phyloP scores from a whole-genome alignment of 2,888 invertebrate species.

The Cephonodes hylas region DNA sequence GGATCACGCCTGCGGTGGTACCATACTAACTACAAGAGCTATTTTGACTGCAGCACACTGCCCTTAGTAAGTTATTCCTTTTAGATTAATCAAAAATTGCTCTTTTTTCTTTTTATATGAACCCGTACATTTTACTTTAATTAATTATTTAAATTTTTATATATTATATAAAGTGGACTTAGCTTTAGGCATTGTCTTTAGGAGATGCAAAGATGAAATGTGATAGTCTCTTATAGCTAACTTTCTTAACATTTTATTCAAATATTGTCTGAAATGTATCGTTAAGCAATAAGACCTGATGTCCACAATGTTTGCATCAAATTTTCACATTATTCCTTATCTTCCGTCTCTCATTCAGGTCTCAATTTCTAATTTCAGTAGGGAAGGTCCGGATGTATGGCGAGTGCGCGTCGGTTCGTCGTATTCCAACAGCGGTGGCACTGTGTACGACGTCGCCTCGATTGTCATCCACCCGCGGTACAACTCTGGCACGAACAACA shows the following conservation, averaged over 20 bases:
- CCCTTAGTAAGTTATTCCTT: neutral
- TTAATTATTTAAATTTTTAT: too few relatives aligned
- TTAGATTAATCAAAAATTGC: neutral
- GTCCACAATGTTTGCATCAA: too few relatives aligned
- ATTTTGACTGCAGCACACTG: conserved; percentile 8
- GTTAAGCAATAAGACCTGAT: too few relatives aligned
- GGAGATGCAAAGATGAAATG: too few relatives aligned
- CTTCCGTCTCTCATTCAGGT: neutral
- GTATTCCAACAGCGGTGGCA: conserved; percentile 31
- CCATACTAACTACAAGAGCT: neutral
- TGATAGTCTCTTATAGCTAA: too few relatives aligned
- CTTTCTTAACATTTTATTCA: too few relatives aligned
- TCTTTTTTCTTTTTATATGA: neutral
- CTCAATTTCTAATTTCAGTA: neutral
- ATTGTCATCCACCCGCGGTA: conserved; percentile 35
- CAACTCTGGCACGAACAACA: conserved; percentile 14
- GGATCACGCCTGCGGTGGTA: neutral
- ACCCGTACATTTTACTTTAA: neutral
- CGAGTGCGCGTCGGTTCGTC: conserved; percentile 1
- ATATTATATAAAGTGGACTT: too few relatives aligned
- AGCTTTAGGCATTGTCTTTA: too few relatives aligned
- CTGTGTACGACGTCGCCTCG: conserved; percentile 20
- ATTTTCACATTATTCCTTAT: too few relatives aligned
- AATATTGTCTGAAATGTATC: too few relatives aligned
- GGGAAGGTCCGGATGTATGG: neutral